Evolutionary conservation across 2,797 vertebrate species (phyloP).

Genomic region (Pantherophis alleghaniensis): DNA sequence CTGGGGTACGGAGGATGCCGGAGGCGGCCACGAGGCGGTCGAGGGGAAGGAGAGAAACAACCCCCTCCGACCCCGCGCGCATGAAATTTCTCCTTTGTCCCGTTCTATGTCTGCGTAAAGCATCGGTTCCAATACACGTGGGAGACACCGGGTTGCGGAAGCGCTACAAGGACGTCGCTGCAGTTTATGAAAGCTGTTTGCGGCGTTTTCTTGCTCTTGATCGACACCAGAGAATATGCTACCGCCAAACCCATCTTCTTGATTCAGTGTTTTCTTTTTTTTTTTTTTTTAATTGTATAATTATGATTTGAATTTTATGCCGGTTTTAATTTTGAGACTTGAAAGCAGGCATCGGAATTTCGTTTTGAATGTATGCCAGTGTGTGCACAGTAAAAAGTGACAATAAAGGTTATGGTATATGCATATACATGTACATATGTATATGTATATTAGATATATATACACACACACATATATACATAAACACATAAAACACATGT

Average conservation of each 20-base stretch:
- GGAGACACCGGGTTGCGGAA: neutral
- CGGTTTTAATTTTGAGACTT: too few species aligned
- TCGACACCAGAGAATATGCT: neutral
- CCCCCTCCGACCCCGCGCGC: neutral
- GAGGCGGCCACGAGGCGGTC: neutral
- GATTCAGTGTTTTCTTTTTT: too few species aligned
- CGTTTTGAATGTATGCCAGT: too few species aligned
- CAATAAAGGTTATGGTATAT: too few species aligned
- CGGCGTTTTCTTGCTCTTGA: neutral
- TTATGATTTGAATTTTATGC: too few species aligned
- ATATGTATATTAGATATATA: too few species aligned
- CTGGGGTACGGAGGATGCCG: neutral
- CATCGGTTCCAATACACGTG: neutral
- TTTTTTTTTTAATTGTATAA: too few species aligned
- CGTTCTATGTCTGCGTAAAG: too few species aligned
- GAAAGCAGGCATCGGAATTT: too few species aligned
- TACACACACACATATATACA: too few species aligned
- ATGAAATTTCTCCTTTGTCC: neutral
- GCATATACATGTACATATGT: neutral
- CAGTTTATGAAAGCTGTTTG: neutral
- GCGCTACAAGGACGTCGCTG: neutral
- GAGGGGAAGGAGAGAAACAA: neutral
- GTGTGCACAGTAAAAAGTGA: too few species aligned
- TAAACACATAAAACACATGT: too few species aligned
- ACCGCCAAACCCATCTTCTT: neutral